Conservation (phyloP, 2,888 invertebrate genomes). For the Halocaridina rubra region DNA sequence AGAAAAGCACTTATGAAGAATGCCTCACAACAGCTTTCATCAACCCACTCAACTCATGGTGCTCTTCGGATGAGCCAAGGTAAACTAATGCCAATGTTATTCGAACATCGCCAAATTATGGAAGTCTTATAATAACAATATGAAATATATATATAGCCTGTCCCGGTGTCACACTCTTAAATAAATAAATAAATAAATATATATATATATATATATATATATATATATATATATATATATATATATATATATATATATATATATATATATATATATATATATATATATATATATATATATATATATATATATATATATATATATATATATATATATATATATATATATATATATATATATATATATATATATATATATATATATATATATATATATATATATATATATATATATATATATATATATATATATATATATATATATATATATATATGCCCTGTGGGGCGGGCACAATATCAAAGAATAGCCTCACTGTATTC, state of each 20-base stretch:
- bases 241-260: constrained; percentile 34
- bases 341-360: constrained; percentile 2
- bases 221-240: constrained; percentile 20
- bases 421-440: constrained; percentile 26
- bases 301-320: constrained; percentile 13
- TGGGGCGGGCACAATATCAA: too few species aligned
- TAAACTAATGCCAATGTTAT: neutral
- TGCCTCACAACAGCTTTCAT: too few species aligned
- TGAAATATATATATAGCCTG: neutral
- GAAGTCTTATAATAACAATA: too few species aligned
- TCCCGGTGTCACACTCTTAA: neutral
- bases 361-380: constrained; percentile 13
- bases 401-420: constrained; percentile 19
- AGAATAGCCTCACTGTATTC: neutral
- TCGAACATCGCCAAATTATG: neutral
- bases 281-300: constrained; percentile 9
- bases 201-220: neutral
- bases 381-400: constrained; percentile 13
- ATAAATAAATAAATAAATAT: neutral
- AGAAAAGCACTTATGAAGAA: too few species aligned
- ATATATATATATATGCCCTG: constrained; percentile 24
- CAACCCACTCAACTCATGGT: too few species aligned
- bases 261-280: constrained; percentile 24
- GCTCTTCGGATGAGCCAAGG: too few species aligned
- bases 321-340: constrained; percentile 20